Conservation (phyloP, 1,140 invertebrate species). For the Sarcophaga bullata region DNA sequence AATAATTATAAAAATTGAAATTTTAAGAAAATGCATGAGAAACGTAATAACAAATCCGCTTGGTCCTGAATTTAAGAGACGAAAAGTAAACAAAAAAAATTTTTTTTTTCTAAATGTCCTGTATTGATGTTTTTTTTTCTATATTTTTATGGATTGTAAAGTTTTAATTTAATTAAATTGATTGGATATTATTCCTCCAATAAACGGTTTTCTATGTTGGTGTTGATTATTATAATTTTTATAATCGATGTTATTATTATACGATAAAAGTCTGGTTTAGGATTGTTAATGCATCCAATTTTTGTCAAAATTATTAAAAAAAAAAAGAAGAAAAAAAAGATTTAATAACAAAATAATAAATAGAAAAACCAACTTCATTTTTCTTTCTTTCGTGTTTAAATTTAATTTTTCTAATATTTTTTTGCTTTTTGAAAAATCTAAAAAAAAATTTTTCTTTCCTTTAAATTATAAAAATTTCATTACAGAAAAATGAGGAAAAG, state of each 20-base stretch:
- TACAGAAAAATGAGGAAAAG: constrained; percentile 32
- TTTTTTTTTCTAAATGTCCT: not conserved
- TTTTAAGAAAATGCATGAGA: not conserved
- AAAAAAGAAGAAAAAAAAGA: not conserved
- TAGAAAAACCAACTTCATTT: not conserved
- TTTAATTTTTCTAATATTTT: not conserved
- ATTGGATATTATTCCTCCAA: not conserved
- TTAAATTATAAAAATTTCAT: constrained; percentile 25
- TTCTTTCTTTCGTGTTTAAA: not conserved
- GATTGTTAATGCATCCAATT: not conserved
- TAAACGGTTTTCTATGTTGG: not conserved
- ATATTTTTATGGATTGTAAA: not conserved
- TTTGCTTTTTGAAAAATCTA: not conserved
- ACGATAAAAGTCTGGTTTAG: not conserved
- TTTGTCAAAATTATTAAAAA: constrained; percentile 18
- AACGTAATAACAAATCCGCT: not conserved
- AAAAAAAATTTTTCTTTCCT: not conserved
- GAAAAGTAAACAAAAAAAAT: constrained; percentile 14
- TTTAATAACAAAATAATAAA: not conserved
- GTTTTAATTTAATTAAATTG: not conserved
- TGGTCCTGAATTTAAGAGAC: not conserved
- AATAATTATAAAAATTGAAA: not conserved
- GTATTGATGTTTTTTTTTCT: constrained; percentile 1
- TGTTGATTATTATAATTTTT: not conserved
- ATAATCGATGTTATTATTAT: constrained; percentile 4